Percentiles rank a stretch among this genome's conserved stretches.
Conservation (phyloP, 2,797 vertebrate species). For the Artibeus jamaicensis region DNA sequence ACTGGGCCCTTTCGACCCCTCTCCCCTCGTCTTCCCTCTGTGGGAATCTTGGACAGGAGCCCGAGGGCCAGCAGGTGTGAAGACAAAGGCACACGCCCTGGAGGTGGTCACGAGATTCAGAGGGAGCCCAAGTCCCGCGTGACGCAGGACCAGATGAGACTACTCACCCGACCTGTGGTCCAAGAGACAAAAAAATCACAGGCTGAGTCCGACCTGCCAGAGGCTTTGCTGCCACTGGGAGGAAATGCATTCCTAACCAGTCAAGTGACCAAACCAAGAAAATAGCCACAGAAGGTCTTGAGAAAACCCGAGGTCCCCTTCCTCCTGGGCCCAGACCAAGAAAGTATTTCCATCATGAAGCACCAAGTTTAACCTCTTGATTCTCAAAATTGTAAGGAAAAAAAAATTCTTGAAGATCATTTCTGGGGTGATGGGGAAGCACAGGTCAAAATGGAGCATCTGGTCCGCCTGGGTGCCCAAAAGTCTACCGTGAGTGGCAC, state of each 20-base stretch:
- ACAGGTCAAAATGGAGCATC: neutral
- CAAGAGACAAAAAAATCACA: neutral
- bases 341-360: neutral
- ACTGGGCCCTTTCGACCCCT: fast-evolving
- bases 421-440: neutral
- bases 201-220: neutral
- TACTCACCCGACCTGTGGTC: neutral
- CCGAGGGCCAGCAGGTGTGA: neutral
- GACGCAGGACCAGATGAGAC: neutral
- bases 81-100: neutral
- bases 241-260: too few species aligned
- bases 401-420: neutral
- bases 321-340: neutral
- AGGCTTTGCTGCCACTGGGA: neutral
- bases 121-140: neutral
- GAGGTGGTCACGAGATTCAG: neutral
- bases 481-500: neutral
- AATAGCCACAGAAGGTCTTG: neutral
- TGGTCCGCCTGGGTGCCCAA: neutral
- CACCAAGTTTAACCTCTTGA: neutral
- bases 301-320: neutral
- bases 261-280: neutral
- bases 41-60: neutral
- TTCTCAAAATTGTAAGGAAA: neutral
- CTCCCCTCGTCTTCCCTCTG: neutral